Evolutionary conservation across 2,113 vertebrate species (phyloP), one percentile per base, ranked within the genome.

Genomic region (Saccopteryx leptura): DNA sequence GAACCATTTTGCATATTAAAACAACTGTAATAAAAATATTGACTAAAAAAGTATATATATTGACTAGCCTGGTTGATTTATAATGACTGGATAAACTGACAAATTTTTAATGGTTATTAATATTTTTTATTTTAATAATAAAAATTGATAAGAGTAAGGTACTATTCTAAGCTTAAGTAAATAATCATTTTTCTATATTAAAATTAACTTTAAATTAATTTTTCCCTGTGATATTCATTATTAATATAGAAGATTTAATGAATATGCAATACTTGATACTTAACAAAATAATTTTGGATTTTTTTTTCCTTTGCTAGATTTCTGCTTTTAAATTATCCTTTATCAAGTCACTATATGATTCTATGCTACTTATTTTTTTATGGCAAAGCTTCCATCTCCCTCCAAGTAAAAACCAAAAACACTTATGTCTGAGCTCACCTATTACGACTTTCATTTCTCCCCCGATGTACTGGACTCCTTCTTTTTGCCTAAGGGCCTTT

Each of bases 81-180:
- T 66, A 83, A 48, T 75, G 39, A 46, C 12, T 54, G 7, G 15
- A 21, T 80, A 93, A 88, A 75, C 19, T 50, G 26, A 87, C 69
- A 82, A 79, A 39, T 75, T 94, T 84, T 90, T 58, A 52, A 74
- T 84, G 23, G 39, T 39, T 80, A 56, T 33, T 85, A 52, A 28
- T 71, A n/a, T 50, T 94, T 39, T 86, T 96, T 50, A 94, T 90
- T 91, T 95, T 72, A 88, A 66, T 74, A 50, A 87, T 52, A 76
- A 63, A 88, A 28, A 10, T 91, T 78, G 11, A 39, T 91, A 61
- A 84, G 17, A 39, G 24, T 61, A 68, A 88, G 63, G 21, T 31
- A 79, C 66, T 81, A 65, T 81, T 93, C 48, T 76, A 90, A 86
- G 52, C 26, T 81, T 68, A 48, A 26, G n/a, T 84, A 54, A 96